Conservation (phyloP, 37 sponge, comb jelly and placozoan species). For the Beroe forskalii region DNA sequence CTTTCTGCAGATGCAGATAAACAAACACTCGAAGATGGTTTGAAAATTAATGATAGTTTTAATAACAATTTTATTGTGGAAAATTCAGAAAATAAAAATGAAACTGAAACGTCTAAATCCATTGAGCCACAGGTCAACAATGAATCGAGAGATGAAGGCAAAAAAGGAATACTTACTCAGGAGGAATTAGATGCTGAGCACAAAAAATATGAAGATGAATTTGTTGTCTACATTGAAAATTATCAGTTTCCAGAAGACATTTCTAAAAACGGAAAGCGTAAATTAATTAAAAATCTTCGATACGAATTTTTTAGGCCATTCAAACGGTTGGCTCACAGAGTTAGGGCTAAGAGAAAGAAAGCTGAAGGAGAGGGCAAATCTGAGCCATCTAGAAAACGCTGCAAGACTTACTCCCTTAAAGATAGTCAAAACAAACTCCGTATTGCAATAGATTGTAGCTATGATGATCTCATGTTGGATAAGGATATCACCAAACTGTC, state of each 20-base stretch:
- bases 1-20: too few species aligned
- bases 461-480: constrained; percentile 44
- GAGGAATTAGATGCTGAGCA: constrained; percentile 25
- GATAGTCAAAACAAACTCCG: constrained; percentile 39
- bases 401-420: neutral
- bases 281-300: neutral
- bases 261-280: constrained; percentile 26
- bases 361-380: neutral
- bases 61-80: too few species aligned
- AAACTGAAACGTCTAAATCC: too few species aligned
- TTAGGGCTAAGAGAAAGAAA: constrained; percentile 24
- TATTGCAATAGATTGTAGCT: constrained; percentile 48
- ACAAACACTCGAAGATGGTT: too few species aligned
- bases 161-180: neutral
- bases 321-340: neutral
- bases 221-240: neutral
- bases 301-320: constrained; percentile 31
- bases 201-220: constrained; percentile 12
- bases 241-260: constrained; percentile 56
- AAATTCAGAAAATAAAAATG: too few species aligned
- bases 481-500: constrained; percentile 26
- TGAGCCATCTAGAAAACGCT: neutral
- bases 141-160: too few species aligned
- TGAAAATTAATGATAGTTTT: too few species aligned
- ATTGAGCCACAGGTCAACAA: too few species aligned